A percentile compares a stretch with the other conserved stretches of the same genome.
Conservation (phyloP, 1,140 invertebrate genomes). For the Ooceraea biroi region DNA sequence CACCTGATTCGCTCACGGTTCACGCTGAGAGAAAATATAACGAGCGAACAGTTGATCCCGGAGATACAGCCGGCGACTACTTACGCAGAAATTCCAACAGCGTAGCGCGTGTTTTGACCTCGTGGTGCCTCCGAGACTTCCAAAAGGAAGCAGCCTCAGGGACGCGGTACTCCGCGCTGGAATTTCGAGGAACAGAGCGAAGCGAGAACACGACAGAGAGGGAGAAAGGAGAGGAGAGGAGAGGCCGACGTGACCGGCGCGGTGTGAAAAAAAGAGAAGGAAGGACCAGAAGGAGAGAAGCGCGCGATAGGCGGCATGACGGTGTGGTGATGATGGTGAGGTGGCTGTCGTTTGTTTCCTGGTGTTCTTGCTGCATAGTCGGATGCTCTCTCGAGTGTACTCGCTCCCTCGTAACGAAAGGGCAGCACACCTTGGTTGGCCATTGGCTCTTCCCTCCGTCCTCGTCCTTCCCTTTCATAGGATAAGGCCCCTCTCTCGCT, state of each 20-base stretch:
- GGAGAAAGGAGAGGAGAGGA: background rate
- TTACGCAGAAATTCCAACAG: slow-evolving; percentile 43
- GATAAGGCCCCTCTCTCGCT: slow-evolving; percentile 53
- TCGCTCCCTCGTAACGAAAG: slow-evolving; percentile 79
- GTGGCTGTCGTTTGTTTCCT: slow-evolving; percentile 80
- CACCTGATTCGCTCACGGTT: background rate
- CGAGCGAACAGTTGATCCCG: slow-evolving; percentile 13
- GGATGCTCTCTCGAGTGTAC: slow-evolving; percentile 74
- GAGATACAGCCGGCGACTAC: slow-evolving; percentile 10
- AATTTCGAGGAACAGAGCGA: slow-evolving; percentile 78
- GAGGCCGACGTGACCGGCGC: slow-evolving; percentile 31
- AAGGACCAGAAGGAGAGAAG: slow-evolving; percentile 47
- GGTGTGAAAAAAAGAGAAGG: slow-evolving; percentile 52
- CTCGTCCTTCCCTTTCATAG: slow-evolving; percentile 57
- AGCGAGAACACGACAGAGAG: slow-evolving; percentile 55
- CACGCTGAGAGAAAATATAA: slow-evolving; percentile 1
- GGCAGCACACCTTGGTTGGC: slow-evolving; percentile 85
- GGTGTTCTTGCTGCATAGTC: slow-evolving; percentile 84
- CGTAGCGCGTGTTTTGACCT: slow-evolving; percentile 39
- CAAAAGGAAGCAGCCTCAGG: slow-evolving; percentile 65
- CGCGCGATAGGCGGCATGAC: slow-evolving; percentile 51
- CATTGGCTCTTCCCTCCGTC: slow-evolving; percentile 81
- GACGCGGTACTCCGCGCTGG: slow-evolving; percentile 73
- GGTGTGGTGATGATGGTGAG: slow-evolving; percentile 69
- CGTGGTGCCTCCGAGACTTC: slow-evolving; percentile 45